Conservation (phyloP, 2,888 invertebrate species). For the Pecten maximus region DNA sequence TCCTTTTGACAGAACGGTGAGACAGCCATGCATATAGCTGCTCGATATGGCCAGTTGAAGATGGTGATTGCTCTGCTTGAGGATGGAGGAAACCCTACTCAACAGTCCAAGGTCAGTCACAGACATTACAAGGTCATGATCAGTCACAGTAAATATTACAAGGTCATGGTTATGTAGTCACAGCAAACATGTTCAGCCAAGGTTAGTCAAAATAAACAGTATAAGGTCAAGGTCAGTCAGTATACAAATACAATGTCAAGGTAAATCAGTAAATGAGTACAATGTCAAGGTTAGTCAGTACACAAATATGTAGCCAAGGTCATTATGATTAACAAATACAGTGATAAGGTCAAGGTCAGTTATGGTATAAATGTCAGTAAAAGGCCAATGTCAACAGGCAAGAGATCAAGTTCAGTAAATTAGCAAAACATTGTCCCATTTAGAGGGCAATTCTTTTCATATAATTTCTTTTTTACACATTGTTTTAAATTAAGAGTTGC, state of each 20-base stretch:
- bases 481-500: too few species aligned
- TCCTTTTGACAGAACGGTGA: slow-evolving; percentile 88
- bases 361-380: neutral
- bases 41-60: slow-evolving; percentile 93
- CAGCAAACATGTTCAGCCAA: too few species aligned
- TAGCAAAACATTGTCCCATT: too few species aligned
- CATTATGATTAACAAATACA: slow-evolving; percentile 54
- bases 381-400: neutral
- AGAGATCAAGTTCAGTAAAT: too few species aligned
- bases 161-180: too few species aligned
- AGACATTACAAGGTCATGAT: neutral
- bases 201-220: neutral
- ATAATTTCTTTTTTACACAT: too few species aligned
- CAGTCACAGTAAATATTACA: neutral
- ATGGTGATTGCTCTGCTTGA: slow-evolving; percentile 93
- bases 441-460: too few species aligned
- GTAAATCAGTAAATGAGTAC: neutral
- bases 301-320: neutral
- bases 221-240: neutral
- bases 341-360: neutral
- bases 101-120: slow-evolving; percentile 91
- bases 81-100: slow-evolving; percentile 95
- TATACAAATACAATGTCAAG: neutral
- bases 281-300: neutral
- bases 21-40: slow-evolving; percentile 98